A percentile compares a stretch with the other conserved stretches of the same genome.
Evolutionary conservation across 2,797 vertebrate genomes (phyloP).

Genomic region (Hybognathus amarus): DNA sequence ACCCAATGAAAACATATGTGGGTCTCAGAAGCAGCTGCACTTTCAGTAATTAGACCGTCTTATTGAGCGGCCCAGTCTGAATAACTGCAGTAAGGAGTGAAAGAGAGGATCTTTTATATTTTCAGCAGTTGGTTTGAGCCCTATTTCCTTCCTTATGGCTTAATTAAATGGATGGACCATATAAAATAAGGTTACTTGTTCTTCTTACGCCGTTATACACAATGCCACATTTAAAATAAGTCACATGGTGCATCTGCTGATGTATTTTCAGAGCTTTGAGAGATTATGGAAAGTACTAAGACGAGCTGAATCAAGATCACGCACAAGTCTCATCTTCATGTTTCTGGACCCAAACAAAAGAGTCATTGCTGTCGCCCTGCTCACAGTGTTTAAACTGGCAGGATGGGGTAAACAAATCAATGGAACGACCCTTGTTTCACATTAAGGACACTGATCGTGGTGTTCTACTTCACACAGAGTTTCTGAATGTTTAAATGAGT

Average conservation of each 20-base stretch:
- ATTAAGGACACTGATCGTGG: conserved; percentile 67
- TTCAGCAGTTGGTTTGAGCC: conserved; percentile 16
- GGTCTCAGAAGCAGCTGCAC: conserved; percentile 37
- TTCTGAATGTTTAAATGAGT: conserved; percentile 60
- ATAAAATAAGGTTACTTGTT: conserved; percentile 23
- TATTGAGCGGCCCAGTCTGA: conserved; percentile 42
- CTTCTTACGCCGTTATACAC: conserved; percentile 3
- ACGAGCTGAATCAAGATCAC: conserved; percentile 27
- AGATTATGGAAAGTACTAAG: conserved; percentile 35
- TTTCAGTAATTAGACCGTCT: conserved; percentile 38
- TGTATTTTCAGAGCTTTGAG: conserved; percentile 28
- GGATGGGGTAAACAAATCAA: conserved; percentile 52
- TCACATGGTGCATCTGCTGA: conserved; percentile 1
- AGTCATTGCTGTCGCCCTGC: conserved; percentile 57
- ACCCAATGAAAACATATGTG: conserved; percentile 35
- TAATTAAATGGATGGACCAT: background rate
- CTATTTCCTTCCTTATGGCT: conserved; percentile 11
- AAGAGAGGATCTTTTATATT: conserved; percentile 11
- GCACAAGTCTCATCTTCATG: conserved; percentile 15
- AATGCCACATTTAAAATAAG: conserved; percentile 15
- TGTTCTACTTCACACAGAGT: conserved; percentile 62
- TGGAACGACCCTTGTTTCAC: conserved; percentile 60
- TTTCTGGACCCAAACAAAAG: conserved; percentile 18
- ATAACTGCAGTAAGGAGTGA: conserved; percentile 24
- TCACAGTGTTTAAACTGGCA: conserved; percentile 65